phyloP scores from a whole-genome alignment of 2,113 vertebrate genomes.

The Zootoca vivipara region DNA sequence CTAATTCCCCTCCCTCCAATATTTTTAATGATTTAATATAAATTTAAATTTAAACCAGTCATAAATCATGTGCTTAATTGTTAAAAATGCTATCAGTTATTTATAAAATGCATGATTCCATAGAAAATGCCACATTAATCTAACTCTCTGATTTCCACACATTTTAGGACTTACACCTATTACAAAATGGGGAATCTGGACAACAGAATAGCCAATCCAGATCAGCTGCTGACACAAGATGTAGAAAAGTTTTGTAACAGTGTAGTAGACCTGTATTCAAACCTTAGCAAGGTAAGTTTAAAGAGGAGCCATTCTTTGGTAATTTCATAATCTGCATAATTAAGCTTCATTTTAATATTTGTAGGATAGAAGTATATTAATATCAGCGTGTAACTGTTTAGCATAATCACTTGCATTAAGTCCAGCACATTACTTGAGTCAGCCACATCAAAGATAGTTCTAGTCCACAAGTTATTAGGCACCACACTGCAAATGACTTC shows the following conservation, averaged over 20 bases:
- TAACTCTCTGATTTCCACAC: conserved; percentile 34
- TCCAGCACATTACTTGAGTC: background rate
- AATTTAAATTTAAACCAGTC: background rate
- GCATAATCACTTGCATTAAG: background rate
- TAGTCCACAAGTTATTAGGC: background rate
- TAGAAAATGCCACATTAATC: background rate
- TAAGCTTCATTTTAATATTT: background rate
- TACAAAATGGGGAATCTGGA: conserved; percentile 99
- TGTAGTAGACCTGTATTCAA: conserved; percentile 97
- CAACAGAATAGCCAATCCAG: conserved; percentile 96
- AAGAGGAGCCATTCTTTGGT: background rate
- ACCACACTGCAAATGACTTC: background rate
- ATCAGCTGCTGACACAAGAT: conserved; percentile 97
- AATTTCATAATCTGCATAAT: conserved; percentile 30
- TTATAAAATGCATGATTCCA: background rate
- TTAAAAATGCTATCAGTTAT: background rate
- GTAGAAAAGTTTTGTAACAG: conserved; percentile 99
- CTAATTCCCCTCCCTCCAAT: conserved; percentile 28
- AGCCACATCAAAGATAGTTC: background rate
- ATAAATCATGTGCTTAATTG: background rate
- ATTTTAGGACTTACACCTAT: conserved; percentile 89
- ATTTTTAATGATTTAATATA: background rate
- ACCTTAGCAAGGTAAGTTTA: conserved; percentile 92
- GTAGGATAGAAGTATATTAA: background rate
- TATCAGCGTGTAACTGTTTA: background rate